These are phyloP conservation scores for Anoplolepis gracilipes DNA, from an alignment of 1,140 invertebrate genomes.

Conservation along the genomic window DNA sequence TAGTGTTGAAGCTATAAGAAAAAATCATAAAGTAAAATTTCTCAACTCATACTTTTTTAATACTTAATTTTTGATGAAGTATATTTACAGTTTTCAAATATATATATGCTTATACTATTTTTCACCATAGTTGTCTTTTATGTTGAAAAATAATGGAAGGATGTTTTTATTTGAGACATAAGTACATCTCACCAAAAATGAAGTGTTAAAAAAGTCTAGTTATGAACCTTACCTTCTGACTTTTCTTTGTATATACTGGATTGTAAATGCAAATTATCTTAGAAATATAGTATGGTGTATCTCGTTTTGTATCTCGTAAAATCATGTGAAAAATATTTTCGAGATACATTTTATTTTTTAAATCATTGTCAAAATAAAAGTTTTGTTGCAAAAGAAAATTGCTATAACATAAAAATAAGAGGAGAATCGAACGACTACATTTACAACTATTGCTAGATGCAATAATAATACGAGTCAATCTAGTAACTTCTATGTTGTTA, in stretches of 20 bases:
- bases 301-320: constrained; percentile 21
- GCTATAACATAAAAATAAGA: neutral
- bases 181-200: too few species aligned
- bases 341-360: constrained; percentile 7
- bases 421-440: neutral
- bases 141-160: too few species aligned
- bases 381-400: constrained; percentile 5
- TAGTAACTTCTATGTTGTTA: neutral
- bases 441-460: neutral
- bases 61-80: too few species aligned
- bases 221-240: too few species aligned
- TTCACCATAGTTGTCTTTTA: too few species aligned
- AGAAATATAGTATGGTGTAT: constrained; percentile 45
- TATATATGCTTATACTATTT: too few species aligned
- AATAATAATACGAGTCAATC: neutral
- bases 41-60: too few species aligned
- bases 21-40: too few species aligned
- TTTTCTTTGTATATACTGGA: neutral
- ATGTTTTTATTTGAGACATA: too few species aligned
- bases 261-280: constrained; percentile 55
- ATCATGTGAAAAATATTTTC: constrained; percentile 2
- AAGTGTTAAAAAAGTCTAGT: too few species aligned
- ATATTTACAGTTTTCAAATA: too few species aligned
- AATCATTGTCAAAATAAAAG: neutral
- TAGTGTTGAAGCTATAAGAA: constrained; percentile 19